A percentile compares a stretch with the other conserved stretches of the same genome.
Conservation (phyloP, 2,113 vertebrate species). For the Tenebrosternarchus preto region DNA sequence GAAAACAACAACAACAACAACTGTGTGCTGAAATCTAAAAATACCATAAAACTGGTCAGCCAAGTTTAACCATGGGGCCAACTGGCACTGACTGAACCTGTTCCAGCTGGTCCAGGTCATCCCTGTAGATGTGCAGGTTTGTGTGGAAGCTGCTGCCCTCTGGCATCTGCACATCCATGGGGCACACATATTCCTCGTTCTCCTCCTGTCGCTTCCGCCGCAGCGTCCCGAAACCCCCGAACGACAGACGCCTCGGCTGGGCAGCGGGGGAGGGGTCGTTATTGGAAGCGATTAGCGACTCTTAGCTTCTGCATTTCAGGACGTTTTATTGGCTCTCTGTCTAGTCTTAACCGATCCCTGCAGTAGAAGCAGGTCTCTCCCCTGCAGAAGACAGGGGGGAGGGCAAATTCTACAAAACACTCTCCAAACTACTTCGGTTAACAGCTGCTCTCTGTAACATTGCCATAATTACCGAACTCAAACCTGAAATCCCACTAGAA, state of each 20-base stretch:
- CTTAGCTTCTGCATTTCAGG: too few relatives aligned
- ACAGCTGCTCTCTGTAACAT: too few relatives aligned
- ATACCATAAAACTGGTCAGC: not conserved
- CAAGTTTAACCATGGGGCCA: not conserved
- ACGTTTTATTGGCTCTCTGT: too few relatives aligned
- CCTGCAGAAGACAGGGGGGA: not conserved
- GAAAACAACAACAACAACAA: not conserved
- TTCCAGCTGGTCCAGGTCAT: slow-evolving; percentile 85
- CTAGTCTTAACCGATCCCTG: not conserved
- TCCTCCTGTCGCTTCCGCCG: slow-evolving; percentile 92
- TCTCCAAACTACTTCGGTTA: too few relatives aligned
- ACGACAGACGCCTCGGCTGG: slow-evolving; percentile 88
- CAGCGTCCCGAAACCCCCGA: slow-evolving; percentile 89
- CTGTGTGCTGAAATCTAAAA: not conserved
- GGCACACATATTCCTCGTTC: slow-evolving; percentile 88
- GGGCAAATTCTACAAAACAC: too few relatives aligned
- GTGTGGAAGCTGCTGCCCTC: slow-evolving; percentile 78
- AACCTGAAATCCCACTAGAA: too few relatives aligned
- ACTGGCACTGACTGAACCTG: slow-evolving; percentile 72
- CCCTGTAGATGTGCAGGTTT: slow-evolving; percentile 74
- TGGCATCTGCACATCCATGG: slow-evolving; percentile 87
- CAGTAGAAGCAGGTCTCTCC: not conserved
- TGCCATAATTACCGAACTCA: too few relatives aligned
- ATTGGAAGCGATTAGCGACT: too few relatives aligned
- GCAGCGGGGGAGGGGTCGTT: not conserved